Evolutionary conservation across 2,888 invertebrate species (phyloP), one percentile per base, ranked within the genome.

Genomic region (Drosophila tanythrix): DNA sequence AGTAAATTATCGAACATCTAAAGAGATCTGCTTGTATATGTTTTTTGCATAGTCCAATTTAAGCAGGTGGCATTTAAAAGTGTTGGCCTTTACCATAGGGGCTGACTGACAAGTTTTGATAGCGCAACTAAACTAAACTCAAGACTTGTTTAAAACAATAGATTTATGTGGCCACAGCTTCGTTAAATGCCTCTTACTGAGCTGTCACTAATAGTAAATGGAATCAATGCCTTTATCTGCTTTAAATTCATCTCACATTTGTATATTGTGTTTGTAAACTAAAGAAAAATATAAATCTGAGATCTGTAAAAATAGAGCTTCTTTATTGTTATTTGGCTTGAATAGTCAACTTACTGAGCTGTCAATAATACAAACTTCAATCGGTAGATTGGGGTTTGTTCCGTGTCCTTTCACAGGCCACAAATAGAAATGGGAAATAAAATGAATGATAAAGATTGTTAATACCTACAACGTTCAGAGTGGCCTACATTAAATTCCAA

Each of bases 361-460:
- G 46, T 55, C 58, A 65, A 74, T 64, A 63, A 53, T 40, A 58
- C 38, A 31, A 61, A 68, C 46, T 57, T 40, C 43, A 74, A 57
- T 70, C 61, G 70, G 72, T 73, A 63, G 60, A 51, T 52, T 55
- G 29, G n/a, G 61, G 50, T 61, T 48, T 10, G 33, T 58, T 40
- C 21, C 57, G 60, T 55, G 33, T 40, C 21, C 70, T 56, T 58
- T 43, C n/a, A 29, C 33, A 50, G 15, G 58, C 51, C 73, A 38
- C 60, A 61, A 76, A 58, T 76, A 40, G 53, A 64, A 66, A 75
- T 60, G 15, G 52, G n/a, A 48, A 62, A 27, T 29, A 8, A 51
- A 36, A 55, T 76, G 73, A 76, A 73, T 73, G 52, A 65, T 57
- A 48, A 66, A 67, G 63, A 53, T 74, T 66, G 64, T 52, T 58